Evolutionary conservation across 1,140 invertebrate species (phyloP).

Genomic region (Drosophila varians): DNA sequence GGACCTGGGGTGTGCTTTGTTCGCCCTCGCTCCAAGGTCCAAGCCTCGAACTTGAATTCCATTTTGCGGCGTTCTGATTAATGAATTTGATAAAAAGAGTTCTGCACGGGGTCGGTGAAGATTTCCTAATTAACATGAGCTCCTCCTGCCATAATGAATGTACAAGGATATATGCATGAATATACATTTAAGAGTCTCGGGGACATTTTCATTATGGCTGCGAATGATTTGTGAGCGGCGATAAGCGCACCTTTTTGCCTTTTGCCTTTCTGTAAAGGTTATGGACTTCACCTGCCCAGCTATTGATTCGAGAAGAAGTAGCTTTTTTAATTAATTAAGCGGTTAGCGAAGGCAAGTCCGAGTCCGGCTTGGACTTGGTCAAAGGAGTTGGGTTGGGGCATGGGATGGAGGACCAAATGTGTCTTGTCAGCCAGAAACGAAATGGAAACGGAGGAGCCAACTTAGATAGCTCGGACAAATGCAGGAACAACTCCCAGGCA

Average conservation of each 20-base stretch:
- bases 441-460: neutral
- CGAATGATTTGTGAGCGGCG: slow-evolving; percentile 63
- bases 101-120: slow-evolving; percentile 30
- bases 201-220: slow-evolving; percentile 70
- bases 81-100: slow-evolving; percentile 72
- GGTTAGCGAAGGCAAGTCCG: slow-evolving; percentile 4
- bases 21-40: slow-evolving; percentile 3
- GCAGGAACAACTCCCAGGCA: slow-evolving; percentile 66
- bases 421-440: slow-evolving; percentile 13
- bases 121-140: slow-evolving; percentile 72
- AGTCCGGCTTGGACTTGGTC: neutral
- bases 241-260: slow-evolving; percentile 59
- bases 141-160: slow-evolving; percentile 16
- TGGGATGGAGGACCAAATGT: neutral
- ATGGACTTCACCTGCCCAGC: slow-evolving; percentile 40
- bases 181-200: neutral
- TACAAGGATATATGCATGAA: neutral
- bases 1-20: neutral
- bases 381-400: neutral
- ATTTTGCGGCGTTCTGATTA: slow-evolving; percentile 64
- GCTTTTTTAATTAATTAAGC: slow-evolving; percentile 55
- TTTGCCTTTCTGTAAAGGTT: too few species aligned
- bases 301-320: slow-evolving; percentile 49
- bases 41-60: slow-evolving; percentile 36
- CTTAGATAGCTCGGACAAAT: slow-evolving; percentile 43